Evolutionary conservation across 2,797 vertebrate species (phyloP).

Genomic region (Neomorphus geoffroyi): DNA sequence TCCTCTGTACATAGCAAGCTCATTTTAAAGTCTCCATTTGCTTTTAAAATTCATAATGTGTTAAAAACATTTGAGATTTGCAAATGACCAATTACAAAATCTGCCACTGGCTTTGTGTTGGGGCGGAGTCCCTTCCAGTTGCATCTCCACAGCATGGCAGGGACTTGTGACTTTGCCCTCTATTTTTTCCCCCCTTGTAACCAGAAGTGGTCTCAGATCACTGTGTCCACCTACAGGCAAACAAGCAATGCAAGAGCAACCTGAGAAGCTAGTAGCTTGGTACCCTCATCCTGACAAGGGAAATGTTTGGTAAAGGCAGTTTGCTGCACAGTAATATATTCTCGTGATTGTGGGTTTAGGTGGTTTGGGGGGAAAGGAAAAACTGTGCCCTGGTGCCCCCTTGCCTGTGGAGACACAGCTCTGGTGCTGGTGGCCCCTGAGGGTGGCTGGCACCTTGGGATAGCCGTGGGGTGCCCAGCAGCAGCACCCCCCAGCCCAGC

Average conservation of each 20-base stretch:
- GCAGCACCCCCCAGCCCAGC: fast-evolving
- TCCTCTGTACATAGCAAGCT: not conserved
- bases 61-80: not conserved
- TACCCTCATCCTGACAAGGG: not conserved
- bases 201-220: not conserved
- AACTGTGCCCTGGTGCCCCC: not conserved
- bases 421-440: not conserved
- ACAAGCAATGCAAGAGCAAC: fast-evolving
- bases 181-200: not conserved
- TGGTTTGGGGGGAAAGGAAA: not conserved
- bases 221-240: not conserved
- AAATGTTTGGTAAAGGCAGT: not conserved
- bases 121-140: not conserved
- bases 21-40: not conserved
- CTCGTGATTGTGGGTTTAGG: fast-evolving
- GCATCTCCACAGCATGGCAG: fast-evolving
- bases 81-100: not conserved
- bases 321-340: fast-evolving
- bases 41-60: not conserved
- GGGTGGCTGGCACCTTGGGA: not conserved
- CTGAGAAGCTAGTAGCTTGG: not conserved
- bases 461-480: fast-evolving
- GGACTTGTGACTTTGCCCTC: fast-evolving
- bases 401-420: fast-evolving
- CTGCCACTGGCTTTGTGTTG: not conserved